Evolutionary conservation across 2,888 invertebrate genomes (phyloP).

Genomic region (Mystacides longicornis): DNA sequence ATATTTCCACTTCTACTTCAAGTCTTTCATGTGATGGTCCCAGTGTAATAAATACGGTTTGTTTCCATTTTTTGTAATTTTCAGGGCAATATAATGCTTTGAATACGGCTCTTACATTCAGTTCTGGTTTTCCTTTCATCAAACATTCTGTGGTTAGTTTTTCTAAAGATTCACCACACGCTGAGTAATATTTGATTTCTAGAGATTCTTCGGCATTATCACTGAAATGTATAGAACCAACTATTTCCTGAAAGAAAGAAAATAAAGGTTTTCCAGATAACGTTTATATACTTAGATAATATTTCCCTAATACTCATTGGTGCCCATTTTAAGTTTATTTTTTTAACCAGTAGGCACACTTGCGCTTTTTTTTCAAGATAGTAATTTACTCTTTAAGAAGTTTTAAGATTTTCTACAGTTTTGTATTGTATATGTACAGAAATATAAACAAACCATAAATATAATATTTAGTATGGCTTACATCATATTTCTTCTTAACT

Average conservation of each 20-base stretch:
- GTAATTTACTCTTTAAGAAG: no score
- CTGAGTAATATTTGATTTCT: slow-evolving; percentile 51
- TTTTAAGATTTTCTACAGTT: no score
- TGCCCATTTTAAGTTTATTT: no score
- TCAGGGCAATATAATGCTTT: slow-evolving; percentile 54
- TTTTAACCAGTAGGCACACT: no score
- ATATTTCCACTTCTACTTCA: slow-evolving; percentile 56
- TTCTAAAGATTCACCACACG: slow-evolving; percentile 33
- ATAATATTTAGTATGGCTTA: no score
- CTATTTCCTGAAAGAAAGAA: slow-evolving; percentile 38
- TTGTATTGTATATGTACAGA: background rate
- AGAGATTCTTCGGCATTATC: slow-evolving; percentile 39
- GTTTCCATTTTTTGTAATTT: slow-evolving; percentile 39
- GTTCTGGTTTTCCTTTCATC: slow-evolving; percentile 51
- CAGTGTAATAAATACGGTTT: slow-evolving; percentile 57
- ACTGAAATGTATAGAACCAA: slow-evolving; percentile 38
- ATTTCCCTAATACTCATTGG: no score
- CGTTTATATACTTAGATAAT: background rate
- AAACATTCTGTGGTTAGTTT: slow-evolving; percentile 49
- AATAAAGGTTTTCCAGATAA: background rate
- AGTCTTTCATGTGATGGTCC: slow-evolving; percentile 66
- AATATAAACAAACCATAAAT: background rate
- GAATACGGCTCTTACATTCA: slow-evolving; percentile 49
- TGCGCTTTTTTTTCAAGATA: no score
- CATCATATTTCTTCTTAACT: slow-evolving; percentile 57